A percentile compares a stretch with the other conserved stretches of the same genome.
Evolutionary conservation across 2,113 vertebrate genomes (phyloP).

Genomic region (Clarias magur): DNA sequence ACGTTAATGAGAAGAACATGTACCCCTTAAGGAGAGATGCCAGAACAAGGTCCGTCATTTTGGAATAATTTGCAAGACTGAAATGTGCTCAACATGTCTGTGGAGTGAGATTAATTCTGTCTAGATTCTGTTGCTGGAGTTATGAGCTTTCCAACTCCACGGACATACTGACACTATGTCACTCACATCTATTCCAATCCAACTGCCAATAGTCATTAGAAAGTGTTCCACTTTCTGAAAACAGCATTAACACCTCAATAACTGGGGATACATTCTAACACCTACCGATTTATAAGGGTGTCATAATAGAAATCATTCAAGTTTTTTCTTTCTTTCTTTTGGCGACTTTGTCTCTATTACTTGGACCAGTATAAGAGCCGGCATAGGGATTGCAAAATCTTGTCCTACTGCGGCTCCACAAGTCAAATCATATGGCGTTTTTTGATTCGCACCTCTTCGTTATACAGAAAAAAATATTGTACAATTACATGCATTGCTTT

Average conservation of each 20-base stretch:
- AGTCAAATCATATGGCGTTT: no score
- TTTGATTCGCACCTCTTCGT: no score
- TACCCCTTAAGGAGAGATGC: constrained; percentile 19
- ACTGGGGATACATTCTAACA: constrained; percentile 6
- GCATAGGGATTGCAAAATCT: no score
- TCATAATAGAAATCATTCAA: not conserved
- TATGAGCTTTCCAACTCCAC: not conserved
- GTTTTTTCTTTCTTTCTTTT: not conserved
- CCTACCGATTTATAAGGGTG: not conserved
- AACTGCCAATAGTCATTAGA: constrained; percentile 20
- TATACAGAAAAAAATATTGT: no score
- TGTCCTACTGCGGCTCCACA: no score
- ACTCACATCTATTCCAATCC: constrained; percentile 9
- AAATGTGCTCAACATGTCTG: not conserved
- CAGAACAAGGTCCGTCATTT: constrained; percentile 2
- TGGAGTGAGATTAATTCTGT: not conserved
- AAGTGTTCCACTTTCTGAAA: not conserved
- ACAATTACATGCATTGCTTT: no score
- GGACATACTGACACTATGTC: not conserved
- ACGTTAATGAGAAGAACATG: constrained; percentile 31
- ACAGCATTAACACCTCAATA: constrained; percentile 10
- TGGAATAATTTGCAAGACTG: not conserved
- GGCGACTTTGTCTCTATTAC: not conserved
- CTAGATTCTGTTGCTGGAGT: not conserved
- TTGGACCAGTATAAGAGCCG: not conserved